These are phyloP conservation scores for Leptocoma aspasia DNA, from an alignment of 2,113 vertebrate species.

Conservation along the genomic window DNA sequence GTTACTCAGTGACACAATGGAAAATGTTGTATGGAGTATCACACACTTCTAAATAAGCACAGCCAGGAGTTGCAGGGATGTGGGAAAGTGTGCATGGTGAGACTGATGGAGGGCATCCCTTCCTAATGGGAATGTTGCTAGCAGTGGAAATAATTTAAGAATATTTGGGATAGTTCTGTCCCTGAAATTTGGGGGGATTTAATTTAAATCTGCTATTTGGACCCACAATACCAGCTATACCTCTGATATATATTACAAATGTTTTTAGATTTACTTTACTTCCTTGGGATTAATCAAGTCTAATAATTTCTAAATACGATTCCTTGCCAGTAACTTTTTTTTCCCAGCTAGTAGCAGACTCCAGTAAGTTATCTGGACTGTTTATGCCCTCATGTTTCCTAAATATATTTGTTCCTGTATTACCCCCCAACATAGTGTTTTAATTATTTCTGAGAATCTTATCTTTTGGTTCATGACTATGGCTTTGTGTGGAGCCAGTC, in stretches of 20 bases:
- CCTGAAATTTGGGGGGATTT: neutral
- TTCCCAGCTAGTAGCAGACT: neutral
- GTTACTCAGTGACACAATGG: neutral
- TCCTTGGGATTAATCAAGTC: neutral
- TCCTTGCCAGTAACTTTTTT: neutral
- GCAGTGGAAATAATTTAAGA: neutral
- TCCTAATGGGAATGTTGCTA: neutral
- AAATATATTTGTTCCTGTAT: neutral
- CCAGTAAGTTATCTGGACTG: neutral
- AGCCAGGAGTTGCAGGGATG: neutral
- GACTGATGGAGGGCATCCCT: neutral
- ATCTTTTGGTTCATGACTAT: neutral
- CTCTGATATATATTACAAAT: neutral
- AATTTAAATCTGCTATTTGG: neutral
- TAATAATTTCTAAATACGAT: neutral
- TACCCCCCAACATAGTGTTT: neutral
- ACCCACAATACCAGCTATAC: neutral
- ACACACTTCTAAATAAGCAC: neutral
- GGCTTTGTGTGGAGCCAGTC: neutral
- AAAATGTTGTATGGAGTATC: neutral
- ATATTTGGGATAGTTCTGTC: neutral
- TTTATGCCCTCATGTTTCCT: neutral
- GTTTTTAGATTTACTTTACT: neutral
- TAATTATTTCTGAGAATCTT: neutral
- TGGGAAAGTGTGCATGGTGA: accelerated